Evolutionary conservation across 1,140 invertebrate species (phyloP), one percentile per base, ranked within the genome.

Genomic region (Bombyx mandarina): DNA sequence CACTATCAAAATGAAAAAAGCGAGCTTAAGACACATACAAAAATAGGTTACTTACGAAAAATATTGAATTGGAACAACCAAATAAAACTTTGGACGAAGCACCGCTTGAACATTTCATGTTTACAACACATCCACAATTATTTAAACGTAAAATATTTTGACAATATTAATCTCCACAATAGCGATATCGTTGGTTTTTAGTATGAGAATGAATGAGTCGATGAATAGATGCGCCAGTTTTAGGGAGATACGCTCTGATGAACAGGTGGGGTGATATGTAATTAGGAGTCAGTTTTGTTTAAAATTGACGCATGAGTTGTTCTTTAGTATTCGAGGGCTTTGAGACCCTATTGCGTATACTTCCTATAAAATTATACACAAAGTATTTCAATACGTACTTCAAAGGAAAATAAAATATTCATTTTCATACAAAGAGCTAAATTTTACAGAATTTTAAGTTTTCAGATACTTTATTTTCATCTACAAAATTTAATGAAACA

Each of bases 241-340:
- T 81, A 75, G 80, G 88, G 88, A 89, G 86, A 89, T 79, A 82
- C 80, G 86, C 83, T 88, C 82, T 73, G 79, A 43, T 83, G 85
- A 62, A 70, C 82, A 89, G 86, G 73, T 86, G 86, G 88, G 87
- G 86, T 88, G 88, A 85, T 85, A 87, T 80, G 86, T 85, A 88
- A 87, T 86, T 82, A 79, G 26, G 26, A 82, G 76, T 69, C 68
- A 78, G 75, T 83, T 79, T 82, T 73, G 73, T 81, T 79, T 79
- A 75, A 80, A 80, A 82, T 77, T 79, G 78, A 82, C 82, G 81
- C 77, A 78, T 71, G 69, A 76, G 71, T 81, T 82, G 73, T 70
- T 73, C 65, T 67, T 56, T 56, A 59, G 64, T 63, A 56, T 53
- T 18, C 12, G 12, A 18, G 12, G 12, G 26, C 26, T 35, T 35